Conservation (phyloP, 2,888 invertebrate species). For the Heliconius ethilla region DNA sequence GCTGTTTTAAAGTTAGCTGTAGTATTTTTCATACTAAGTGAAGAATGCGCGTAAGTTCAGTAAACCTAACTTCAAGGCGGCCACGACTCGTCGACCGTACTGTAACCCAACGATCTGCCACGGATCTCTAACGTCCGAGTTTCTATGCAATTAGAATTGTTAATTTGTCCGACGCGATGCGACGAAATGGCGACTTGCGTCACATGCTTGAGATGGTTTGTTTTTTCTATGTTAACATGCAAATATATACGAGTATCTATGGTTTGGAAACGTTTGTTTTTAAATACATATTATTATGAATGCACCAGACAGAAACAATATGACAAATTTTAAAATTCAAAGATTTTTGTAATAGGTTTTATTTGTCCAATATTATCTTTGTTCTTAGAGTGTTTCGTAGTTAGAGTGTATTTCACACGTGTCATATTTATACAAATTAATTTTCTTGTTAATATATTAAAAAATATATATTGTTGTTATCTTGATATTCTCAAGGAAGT, state of each 20-base stretch:
- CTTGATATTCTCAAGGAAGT: background rate
- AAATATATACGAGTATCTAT: background rate
- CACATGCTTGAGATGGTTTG: constrained; percentile 21
- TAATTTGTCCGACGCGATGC: constrained; percentile 41
- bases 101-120: background rate
- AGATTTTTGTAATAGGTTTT: background rate
- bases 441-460: too few relatives aligned
- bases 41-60: too few relatives aligned
- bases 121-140: constrained; percentile 33
- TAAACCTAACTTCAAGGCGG: too few relatives aligned
- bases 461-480: too few relatives aligned
- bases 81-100: background rate
- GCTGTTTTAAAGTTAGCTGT: too few relatives aligned
- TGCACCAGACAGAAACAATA: background rate
- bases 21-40: too few relatives aligned
- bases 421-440: too few relatives aligned
- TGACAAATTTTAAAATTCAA: background rate
- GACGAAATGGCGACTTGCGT: constrained; percentile 38
- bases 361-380: background rate
- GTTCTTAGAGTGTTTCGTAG: background rate
- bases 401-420: background rate
- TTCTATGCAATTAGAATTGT: constrained; percentile 44
- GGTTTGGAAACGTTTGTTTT: background rate
- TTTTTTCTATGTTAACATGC: constrained; percentile 5
- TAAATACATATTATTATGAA: background rate